Evolutionary conservation across 30 jellyfish, hydroid and myxozoan genomes (phyloP), one percentile per base, ranked within the genome.

Genomic region (Aurelia coerulea): DNA sequence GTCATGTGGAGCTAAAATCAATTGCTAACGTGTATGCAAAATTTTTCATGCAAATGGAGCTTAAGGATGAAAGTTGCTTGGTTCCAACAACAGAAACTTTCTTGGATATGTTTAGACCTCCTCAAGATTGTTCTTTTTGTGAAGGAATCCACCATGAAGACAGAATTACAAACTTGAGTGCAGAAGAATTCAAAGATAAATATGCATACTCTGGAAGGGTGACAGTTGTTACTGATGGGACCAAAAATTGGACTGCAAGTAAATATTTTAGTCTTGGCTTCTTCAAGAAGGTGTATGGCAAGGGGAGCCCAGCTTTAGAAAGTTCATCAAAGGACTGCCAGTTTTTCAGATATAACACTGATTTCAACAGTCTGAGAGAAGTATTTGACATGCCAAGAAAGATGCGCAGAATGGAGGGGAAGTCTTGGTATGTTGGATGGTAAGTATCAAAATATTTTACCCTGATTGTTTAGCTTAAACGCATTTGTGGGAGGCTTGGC

Each of bases 401-500:
- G 83, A 88, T 76, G 91, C 86, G 66, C 19, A 62, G 74, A 42
- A 87, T 87, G 97, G 86, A 92, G 63, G 98, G 98, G n/a, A 77
- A 67, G 53, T 90, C 97, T 7, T 92, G 98, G 98, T 92, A 92
- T 66, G 87, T 92, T 68, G 98, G 98, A 67, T 92, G 98, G 98
- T 92, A 69, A 74, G 98, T 88, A 19, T 5, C 56, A 0, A 6
- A 4, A 4, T 1, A 4, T 46, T 46, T 46, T 46, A 14, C 1
- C 15, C 8, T 46, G 1, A 46, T 46, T 46, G 56, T 6, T 46
- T 46, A 4, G 15, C 56, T 46, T 1, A 46, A 46, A 46, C 12
- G 56, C 56, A 2, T 46, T 46, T 46, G 12, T 46, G 56, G 12
- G 56, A 46, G 56, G 56, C 56, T 46, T 46, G 56, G 14, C 53